These are phyloP conservation scores for Tipula vernalis DNA, from an alignment of 2,888 invertebrate genomes.

Conservation along the genomic window DNA sequence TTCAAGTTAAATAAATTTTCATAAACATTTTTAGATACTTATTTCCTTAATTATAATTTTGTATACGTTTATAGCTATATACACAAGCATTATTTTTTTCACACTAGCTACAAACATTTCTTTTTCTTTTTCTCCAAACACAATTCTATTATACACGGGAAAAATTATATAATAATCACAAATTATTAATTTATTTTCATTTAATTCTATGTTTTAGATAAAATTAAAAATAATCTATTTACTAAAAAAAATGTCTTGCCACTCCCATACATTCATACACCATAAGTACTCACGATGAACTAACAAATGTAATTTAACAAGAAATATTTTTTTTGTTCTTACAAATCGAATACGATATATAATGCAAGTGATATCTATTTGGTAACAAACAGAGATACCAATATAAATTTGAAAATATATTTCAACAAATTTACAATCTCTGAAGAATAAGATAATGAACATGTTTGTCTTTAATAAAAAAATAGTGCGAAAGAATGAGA, in stretches of 20 bases:
- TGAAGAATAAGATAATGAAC: background rate
- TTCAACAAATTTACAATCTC: background rate
- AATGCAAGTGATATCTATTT: background rate
- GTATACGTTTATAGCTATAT: background rate
- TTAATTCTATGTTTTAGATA: background rate
- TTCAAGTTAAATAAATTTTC: background rate
- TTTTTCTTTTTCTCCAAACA: background rate
- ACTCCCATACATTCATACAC: background rate
- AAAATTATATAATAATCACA: background rate
- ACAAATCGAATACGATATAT: background rate
- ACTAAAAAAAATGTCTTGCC: background rate
- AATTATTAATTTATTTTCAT: background rate
- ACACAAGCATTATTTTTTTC: background rate
- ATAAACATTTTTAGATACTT: background rate
- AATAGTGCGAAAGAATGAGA: background rate
- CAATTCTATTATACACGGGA: background rate
- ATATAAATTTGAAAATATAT: background rate
- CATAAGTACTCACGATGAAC: background rate
- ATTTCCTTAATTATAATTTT: background rate
- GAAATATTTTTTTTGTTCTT: background rate
- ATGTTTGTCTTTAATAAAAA: background rate
- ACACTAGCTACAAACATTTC: background rate
- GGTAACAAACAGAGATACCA: background rate
- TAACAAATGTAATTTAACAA: background rate
- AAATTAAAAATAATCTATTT: background rate